Base-by-base conservation (phyloP, 1,140 invertebrate species). In the Ceratosolen solmsi region DNA sequence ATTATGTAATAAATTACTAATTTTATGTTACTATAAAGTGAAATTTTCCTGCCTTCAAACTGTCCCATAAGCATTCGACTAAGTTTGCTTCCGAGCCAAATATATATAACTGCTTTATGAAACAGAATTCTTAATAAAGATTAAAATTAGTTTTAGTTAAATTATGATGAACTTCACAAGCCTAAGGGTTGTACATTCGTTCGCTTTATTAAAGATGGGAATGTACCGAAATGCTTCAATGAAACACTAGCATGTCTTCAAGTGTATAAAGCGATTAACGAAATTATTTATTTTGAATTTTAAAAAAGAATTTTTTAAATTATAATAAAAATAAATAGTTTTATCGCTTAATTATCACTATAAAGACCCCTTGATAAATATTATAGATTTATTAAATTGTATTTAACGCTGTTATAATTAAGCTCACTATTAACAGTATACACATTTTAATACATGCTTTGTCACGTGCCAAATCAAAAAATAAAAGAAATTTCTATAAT, bases 351-450 rank as follows among this genome's bases (percentile, higher is more conserved):
- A 71, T 49, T 51, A 36, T 82, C 56, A 82, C 74, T 82, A n/a
- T 46, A 72, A 81, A 81, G 58, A 82, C 75, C 79, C 54, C 56
- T 63, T 72, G 78, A 63, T 84, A 81, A 73, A 84, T 73, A 77
- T 84, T 72, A 63, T 83, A 85, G 65, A 82, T 84, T 84, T 86
- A 58, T 71, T 82, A 54, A 86, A 86, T 82, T 85, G 85, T 85
- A 86, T 87, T 86, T 87, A 90, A 88, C 87, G 86, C 87, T 88
- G 89, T 89, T 87, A 89, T 86, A 89, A 88, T 91, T 90, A 91
- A 92, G 90, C 91, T 92, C 91, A 92, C 91, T 92, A 92, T 92
- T 92, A 92, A 92, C 91, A 91, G 89, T 91, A 88, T 91, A 91
- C 85, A 89, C 88, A 86, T 88, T 87, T 84, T 72, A 82, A 86